phyloP scores from a whole-genome alignment of 2,888 invertebrate species.

The Saturnia pavonia region DNA sequence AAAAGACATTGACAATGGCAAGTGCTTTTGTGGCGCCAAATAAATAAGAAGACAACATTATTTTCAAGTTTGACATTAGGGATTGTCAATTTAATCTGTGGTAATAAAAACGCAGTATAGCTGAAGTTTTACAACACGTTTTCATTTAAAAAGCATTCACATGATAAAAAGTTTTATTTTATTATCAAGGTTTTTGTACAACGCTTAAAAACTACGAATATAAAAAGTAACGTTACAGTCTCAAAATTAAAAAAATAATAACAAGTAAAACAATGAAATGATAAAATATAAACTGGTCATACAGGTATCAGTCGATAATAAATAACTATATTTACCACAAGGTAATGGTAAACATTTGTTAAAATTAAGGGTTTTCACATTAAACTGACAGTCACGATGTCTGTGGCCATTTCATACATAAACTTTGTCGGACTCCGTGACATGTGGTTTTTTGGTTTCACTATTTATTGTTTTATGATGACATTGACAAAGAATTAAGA shows the following conservation, averaged over 20 bases:
- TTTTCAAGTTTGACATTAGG: too few relatives aligned
- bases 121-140: too few relatives aligned
- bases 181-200: constrained; percentile 68
- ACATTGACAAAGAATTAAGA: too few relatives aligned
- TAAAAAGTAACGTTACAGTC: constrained; percentile 35
- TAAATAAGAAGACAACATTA: too few relatives aligned
- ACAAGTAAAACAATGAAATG: constrained; percentile 18
- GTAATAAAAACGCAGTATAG: too few relatives aligned
- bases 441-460: too few relatives aligned
- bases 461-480: too few relatives aligned
- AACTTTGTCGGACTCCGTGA: too few relatives aligned
- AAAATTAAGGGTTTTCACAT: constrained; percentile 1
- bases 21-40: too few relatives aligned
- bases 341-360: not conserved
- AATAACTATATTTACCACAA: constrained; percentile 6
- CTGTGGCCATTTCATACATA: not conserved
- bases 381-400: not conserved
- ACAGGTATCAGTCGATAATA: constrained; percentile 15
- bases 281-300: not conserved
- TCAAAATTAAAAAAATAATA: constrained; percentile 29
- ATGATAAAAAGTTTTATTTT: constrained; percentile 51
- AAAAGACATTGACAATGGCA: too few relatives aligned
- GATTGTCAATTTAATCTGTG: too few relatives aligned
- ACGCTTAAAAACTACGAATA: constrained; percentile 58
- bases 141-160: constrained; percentile 22